Conservation (phyloP, 2,888 invertebrate genomes). For the Melipona beecheii region DNA sequence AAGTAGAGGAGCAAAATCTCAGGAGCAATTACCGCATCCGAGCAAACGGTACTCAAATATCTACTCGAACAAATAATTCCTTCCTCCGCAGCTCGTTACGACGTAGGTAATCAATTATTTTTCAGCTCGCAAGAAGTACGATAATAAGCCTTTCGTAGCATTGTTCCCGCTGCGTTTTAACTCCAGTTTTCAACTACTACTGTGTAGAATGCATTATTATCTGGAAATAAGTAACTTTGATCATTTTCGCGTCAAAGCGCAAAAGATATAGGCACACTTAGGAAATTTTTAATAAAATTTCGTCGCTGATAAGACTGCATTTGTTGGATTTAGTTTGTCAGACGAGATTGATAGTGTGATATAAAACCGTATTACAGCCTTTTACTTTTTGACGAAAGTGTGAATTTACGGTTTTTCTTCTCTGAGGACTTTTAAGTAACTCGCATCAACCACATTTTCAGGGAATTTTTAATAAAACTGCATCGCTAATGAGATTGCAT, state of each 20-base stretch:
- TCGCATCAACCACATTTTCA: no score
- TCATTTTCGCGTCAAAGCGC: neutral
- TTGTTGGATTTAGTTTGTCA: neutral
- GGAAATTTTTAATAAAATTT: neutral
- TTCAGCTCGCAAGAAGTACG: neutral
- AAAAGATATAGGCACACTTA: neutral
- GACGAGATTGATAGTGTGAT: neutral
- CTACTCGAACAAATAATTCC: neutral
- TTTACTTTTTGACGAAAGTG: neutral
- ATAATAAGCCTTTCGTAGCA: conserved; percentile 9
- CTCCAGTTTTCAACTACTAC: neutral
- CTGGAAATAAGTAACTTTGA: neutral
- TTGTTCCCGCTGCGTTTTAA: neutral
- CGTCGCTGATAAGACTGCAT: neutral
- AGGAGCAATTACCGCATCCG: neutral
- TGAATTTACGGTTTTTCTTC: neutral
- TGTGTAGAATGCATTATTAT: neutral
- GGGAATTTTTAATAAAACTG: no score
- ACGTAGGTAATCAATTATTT: conserved; percentile 14
- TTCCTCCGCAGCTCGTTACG: neutral
- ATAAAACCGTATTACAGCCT: neutral
- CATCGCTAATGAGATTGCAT: no score
- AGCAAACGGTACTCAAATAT: neutral
- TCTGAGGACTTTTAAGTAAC: neutral
- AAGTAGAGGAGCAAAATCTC: no score